Evolutionary conservation across 2,113 vertebrate species (phyloP), one percentile per base, ranked within the genome.

Genomic region (Mus pahari): DNA sequence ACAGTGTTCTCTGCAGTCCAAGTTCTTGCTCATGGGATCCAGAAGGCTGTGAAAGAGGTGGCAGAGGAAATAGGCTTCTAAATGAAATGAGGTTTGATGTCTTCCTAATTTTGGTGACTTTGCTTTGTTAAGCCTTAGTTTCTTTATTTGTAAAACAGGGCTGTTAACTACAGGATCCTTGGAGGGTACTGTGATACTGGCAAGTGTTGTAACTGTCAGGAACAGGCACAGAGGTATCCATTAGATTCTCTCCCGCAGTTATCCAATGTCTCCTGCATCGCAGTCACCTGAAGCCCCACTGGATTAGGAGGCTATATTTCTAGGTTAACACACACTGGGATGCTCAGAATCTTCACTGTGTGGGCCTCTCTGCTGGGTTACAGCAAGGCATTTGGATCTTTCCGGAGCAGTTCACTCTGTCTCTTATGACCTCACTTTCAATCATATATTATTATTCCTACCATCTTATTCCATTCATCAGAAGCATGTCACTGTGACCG

Each of bases 61-160:
- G 79, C 24, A 58, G 53, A 68, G 20, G 66, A n/a, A 77, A 50
- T 31, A 77, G 55, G 42, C 20, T 97, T 91, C 53, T 87, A 64
- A 78, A 48, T 58, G 86, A 96, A 48, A 45, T 1, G 45, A 48
- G 33, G 20, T 20, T 17, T 92, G 36, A 12, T 13, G 58, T 86
- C 86, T 92, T 89, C 55, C 16, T 58, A 64, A 50, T 6, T 1
- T 28, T 13, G 71, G 19, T 22, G 66, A 55, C 11, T 89, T 89
- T 90, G 22, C 42, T 88, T 78, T 89, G n/a, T 53, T 78, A 89
- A 92, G 90, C 45, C 39, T 87, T 62, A 20, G 83, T 94, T 94
- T 93, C 58, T 58, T 89, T 31, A n/a, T 89, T 75, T 92, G 13
- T 74, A 68, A 89, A 77, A 33, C 0, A 60, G 53, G 26, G 10